These are phyloP conservation scores for Drosophila nigricruria DNA, from an alignment of 2,888 invertebrate genomes.

Conservation along the genomic window DNA sequence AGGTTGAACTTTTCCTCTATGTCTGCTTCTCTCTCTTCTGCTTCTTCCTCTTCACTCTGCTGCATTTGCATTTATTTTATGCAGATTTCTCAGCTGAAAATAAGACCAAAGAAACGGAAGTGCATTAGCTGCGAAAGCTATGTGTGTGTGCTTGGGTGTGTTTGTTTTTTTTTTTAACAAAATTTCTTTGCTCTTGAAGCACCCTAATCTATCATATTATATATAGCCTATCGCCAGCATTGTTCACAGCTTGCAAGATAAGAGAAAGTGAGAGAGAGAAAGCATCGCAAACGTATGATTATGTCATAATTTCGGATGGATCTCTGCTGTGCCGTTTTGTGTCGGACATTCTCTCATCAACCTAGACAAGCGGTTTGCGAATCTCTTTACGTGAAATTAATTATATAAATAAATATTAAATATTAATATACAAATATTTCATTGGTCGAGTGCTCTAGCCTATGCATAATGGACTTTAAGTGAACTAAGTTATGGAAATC, in stretches of 20 bases:
- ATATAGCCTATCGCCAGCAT: background rate
- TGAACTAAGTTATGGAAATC: too few species aligned
- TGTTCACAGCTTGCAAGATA: background rate
- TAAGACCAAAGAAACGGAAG: conserved; percentile 51
- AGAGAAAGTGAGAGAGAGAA: background rate
- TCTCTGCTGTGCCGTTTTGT: background rate
- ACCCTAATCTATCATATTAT: conserved; percentile 2
- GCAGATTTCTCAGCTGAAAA: conserved; percentile 39
- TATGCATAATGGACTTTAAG: too few species aligned
- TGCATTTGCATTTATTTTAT: conserved; percentile 59
- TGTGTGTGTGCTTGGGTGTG: background rate
- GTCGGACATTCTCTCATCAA: background rate
- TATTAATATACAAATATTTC: too few species aligned
- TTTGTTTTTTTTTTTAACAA: background rate
- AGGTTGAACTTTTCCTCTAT: conserved; percentile 56
- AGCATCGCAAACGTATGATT: background rate
- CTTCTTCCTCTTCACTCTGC: conserved; percentile 10
- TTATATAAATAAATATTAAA: too few species aligned
- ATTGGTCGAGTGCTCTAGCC: too few species aligned
- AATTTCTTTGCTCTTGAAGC: background rate
- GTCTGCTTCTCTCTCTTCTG: background rate
- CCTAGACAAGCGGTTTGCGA: background rate
- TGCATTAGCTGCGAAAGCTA: conserved; percentile 60
- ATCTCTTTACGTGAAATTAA: too few species aligned
- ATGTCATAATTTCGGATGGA: background rate